phyloP scores from a whole-genome alignment of 2,888 invertebrate genomes.

The Chymomyza fuscimana region DNA sequence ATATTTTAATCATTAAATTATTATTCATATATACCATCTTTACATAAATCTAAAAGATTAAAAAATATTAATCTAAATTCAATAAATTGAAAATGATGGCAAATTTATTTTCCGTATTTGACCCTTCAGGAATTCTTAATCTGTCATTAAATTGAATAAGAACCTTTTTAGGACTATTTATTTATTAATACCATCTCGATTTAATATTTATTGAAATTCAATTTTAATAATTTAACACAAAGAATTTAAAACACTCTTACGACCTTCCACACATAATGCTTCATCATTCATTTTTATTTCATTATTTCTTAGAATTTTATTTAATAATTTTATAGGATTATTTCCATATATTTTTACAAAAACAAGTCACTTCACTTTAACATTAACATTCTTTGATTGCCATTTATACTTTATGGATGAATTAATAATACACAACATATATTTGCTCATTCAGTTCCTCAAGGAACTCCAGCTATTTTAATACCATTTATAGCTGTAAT shows the following conservation, averaged over 20 bases:
- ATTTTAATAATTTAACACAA: slow-evolving; percentile 78
- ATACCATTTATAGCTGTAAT: too few relatives aligned
- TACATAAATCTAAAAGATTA: too few relatives aligned
- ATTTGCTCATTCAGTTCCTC: too few relatives aligned
- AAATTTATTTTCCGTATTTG: slow-evolving; percentile 85
- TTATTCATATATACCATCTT: slow-evolving; percentile 79
- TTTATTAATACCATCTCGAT: slow-evolving; percentile 82
- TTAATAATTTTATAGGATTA: slow-evolving; percentile 86
- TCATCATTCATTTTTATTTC: slow-evolving; percentile 80
- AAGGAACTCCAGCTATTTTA: too few relatives aligned
- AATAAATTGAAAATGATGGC: slow-evolving; percentile 84
- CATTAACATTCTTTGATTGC: slow-evolving; percentile 84
- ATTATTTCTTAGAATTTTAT: slow-evolving; percentile 82
- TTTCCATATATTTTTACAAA: slow-evolving; percentile 87
- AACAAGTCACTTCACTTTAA: slow-evolving; percentile 84
- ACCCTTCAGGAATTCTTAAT: slow-evolving; percentile 79
- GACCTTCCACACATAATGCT: slow-evolving; percentile 80
- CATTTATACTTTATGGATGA: slow-evolving; percentile 85
- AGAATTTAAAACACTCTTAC: slow-evolving; percentile 83
- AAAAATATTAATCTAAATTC: slow-evolving; percentile 66
- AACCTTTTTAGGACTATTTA: slow-evolving; percentile 81
- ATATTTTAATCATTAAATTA: slow-evolving; percentile 82
- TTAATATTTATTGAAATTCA: slow-evolving; percentile 81
- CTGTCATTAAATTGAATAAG: slow-evolving; percentile 83
- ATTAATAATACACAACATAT: slow-evolving; percentile 83